Evolutionary conservation across 2,113 vertebrate species (phyloP).

Genomic region (Prinia subflava): DNA sequence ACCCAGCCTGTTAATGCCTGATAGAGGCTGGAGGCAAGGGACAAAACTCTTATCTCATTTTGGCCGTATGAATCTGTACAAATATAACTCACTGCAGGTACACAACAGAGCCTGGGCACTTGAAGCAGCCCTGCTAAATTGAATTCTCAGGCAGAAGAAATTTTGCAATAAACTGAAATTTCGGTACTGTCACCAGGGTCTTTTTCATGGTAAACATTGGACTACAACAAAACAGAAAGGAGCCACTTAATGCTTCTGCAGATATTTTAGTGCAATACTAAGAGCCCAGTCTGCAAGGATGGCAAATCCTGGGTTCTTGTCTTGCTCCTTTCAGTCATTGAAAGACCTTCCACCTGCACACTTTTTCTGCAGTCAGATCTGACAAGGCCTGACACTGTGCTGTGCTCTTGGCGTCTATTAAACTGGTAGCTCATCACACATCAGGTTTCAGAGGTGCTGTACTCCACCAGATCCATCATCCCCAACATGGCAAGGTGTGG

Average conservation of each 20-base stretch:
- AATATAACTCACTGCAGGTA: neutral
- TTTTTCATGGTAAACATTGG: neutral
- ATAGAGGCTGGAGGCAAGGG: neutral
- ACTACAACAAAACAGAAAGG: neutral
- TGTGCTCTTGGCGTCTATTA: neutral
- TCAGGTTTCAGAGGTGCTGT: neutral
- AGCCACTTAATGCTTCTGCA: neutral
- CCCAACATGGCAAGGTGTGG: neutral
- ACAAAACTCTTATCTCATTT: neutral
- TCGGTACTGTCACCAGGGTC: neutral
- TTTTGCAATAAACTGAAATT: neutral
- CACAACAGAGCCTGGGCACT: neutral
- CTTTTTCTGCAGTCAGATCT: neutral
- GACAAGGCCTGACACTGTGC: neutral
- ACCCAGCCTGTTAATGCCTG: neutral
- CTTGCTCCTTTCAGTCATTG: rapidly evolving
- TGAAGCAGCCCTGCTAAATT: neutral
- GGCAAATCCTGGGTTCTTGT: neutral
- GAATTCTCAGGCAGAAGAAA: neutral
- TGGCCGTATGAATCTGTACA: neutral
- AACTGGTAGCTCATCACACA: neutral
- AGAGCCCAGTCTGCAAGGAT: neutral
- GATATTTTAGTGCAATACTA: neutral
- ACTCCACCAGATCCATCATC: neutral
- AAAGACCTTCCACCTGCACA: neutral